A percentile compares a stretch with the other conserved stretches of the same genome.
Evolutionary conservation across 1,140 invertebrate species (phyloP).

Genomic region (Platyscapa corneri): DNA sequence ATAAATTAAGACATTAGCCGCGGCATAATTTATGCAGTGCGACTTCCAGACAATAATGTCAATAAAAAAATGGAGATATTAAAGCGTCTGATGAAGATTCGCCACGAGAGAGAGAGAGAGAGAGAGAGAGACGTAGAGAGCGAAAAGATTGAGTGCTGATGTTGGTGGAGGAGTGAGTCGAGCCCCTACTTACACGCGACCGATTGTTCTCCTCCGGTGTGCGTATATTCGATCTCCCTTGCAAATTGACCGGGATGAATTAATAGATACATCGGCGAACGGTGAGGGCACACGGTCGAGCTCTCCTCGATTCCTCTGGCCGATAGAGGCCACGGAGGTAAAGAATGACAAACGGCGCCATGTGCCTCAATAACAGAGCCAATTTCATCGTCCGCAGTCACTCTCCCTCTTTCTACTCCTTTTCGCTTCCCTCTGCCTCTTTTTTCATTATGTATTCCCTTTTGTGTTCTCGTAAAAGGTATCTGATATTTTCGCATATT

Average conservation of each 20-base stretch:
- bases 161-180: constrained; percentile 14
- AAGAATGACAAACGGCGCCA: constrained; percentile 52
- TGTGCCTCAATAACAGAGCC: constrained; percentile 50
- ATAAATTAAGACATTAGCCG: constrained; percentile 2
- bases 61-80: constrained; percentile 27
- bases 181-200: constrained; percentile 14
- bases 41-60: background rate
- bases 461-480: background rate
- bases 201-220: constrained; percentile 39
- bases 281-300: constrained; percentile 12
- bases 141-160: constrained; percentile 35
- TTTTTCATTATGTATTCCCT: constrained; percentile 3
- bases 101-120: too few species aligned
- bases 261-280: constrained; percentile 51
- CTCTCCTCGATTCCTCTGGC: constrained; percentile 24
- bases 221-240: constrained; percentile 40
- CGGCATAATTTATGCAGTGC: background rate
- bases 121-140: background rate
- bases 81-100: background rate
- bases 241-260: constrained; percentile 52
- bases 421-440: background rate
- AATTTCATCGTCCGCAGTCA: constrained; percentile 35
- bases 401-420: background rate
- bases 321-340: constrained; percentile 27
- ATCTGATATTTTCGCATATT: background rate